Conservation (phyloP, 2,888 invertebrate species). For the Magallana nippona region DNA sequence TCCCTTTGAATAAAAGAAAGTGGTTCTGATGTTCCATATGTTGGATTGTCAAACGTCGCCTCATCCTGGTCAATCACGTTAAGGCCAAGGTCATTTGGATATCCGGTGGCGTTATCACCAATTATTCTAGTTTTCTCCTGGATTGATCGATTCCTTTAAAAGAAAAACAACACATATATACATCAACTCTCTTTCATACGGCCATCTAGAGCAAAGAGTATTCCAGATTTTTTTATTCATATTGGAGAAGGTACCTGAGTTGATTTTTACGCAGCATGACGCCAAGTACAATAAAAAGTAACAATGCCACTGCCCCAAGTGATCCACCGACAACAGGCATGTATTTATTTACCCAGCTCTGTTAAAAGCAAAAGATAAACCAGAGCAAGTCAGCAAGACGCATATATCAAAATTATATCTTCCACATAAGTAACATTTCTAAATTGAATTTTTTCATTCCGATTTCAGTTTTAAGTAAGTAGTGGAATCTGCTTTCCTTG, state of each 20-base stretch:
- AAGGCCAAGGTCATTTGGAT: neutral
- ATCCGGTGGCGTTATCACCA: neutral
- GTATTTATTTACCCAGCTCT: neutral
- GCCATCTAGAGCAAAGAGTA: neutral
- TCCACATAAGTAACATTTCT: no score
- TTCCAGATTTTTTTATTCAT: neutral
- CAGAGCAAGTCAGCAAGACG: neutral
- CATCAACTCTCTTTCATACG: neutral
- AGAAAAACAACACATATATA: no score
- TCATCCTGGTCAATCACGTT: constrained; percentile 9
- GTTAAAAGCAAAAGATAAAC: neutral
- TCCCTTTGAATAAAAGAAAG: neutral
- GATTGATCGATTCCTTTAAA: neutral
- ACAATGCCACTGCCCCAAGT: neutral
- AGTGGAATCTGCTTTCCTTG: no score
- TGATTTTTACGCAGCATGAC: neutral
- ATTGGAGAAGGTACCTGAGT: neutral
- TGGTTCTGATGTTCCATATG: neutral
- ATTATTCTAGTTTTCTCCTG: neutral
- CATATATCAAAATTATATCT: neutral
- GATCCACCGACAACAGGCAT: constrained; percentile 6
- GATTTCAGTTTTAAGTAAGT: no score
- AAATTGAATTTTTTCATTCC: no score
- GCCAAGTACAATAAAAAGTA: neutral
- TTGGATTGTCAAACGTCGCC: constrained; percentile 9